Base-by-base conservation (phyloP, 2,113 vertebrate species). In the Sterrhoptilus dennistouni region DNA sequence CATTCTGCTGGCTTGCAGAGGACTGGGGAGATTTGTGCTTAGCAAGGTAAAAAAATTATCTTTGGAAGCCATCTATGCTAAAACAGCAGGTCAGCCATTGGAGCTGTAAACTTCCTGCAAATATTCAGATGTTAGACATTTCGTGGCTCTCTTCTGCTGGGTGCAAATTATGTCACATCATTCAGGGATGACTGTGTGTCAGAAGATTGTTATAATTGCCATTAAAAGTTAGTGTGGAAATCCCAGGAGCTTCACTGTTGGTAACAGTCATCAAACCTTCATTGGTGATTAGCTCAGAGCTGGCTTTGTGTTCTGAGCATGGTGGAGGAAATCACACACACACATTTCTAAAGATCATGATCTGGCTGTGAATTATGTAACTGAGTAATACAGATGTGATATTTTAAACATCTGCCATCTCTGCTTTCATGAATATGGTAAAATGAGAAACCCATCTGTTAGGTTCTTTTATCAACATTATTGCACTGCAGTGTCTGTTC, bases 11-110 rank as follows among this genome's bases (percentile, higher is more conserved):
- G 16, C 72, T 87, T 88, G 49, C 72, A 69, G 57, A 68, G 35
- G 14, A 44, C 6, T 25, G 27, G 40, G 25, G 83, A 93, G 56
- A 71, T 86, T 88, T 87, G 64, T 95, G 88, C 90, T 96, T 91
- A 94, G 86, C 40, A 87, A 65, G 64, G 27, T 78, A 50, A 82
- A 95, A 93, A 57, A 87, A 28, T n/a, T 75, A 45, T 88, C 79
- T 91, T 83, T 86, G 71, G 38, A 74, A 56, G 44, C 7, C 47
- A 75, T 89, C 64, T 86, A 0, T 90, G 85, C 75, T 90, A 74
- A 83, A 94, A 3, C 71, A 94, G 54, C 85, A 90, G 47, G 40
- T n/a, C 49, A 17, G 45, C 56, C 20, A 8, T 31, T 88, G 64
- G 22, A 63, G 19, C 42, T 54, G 20, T 57, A 42, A 69, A 72